Percentiles rank a stretch among this genome's conserved stretches.
Evolutionary conservation across 2,113 vertebrate species (phyloP).

Genomic region (Litocranius walleri): DNA sequence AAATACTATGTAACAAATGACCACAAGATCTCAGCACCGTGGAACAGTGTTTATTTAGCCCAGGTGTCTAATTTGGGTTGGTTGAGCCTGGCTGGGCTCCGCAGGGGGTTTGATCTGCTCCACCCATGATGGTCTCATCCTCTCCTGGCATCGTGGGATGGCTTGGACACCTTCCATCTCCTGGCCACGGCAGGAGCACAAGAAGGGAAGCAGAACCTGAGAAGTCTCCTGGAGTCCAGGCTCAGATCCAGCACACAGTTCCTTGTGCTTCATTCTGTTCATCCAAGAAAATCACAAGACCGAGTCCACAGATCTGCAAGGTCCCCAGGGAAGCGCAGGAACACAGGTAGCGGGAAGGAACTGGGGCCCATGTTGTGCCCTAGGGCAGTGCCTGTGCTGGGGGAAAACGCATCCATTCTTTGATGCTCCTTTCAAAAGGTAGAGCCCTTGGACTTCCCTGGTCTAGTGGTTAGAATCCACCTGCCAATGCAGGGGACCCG

Average conservation of each 20-base stretch:
- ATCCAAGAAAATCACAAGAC: not conserved
- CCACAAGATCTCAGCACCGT: not conserved
- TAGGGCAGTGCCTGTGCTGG: fast-evolving
- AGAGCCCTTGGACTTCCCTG: not conserved
- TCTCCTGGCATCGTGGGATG: not conserved
- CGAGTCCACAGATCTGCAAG: not conserved
- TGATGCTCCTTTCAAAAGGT: not conserved
- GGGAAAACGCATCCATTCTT: not conserved
- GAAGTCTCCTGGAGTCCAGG: too few species aligned
- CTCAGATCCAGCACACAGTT: not conserved
- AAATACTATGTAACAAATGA: not conserved
- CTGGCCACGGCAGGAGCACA: fast-evolving
- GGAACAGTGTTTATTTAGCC: not conserved
- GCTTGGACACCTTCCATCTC: not conserved
- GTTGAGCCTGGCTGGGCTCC: not conserved
- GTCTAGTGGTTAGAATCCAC: not conserved
- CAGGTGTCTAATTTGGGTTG: not conserved
- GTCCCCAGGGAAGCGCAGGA: not conserved
- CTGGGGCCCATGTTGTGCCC: fast-evolving
- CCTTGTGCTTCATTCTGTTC: not conserved
- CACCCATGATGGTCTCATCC: not conserved
- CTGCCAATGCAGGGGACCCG: not conserved
- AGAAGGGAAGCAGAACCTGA: not conserved
- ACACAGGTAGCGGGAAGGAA: not conserved
- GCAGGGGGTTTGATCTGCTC: not conserved